Percentiles rank a stretch among this genome's conserved stretches.
These are phyloP conservation scores for Halictus quadricinctus DNA, from an alignment of 2,888 invertebrate genomes.

Conservation along the genomic window DNA sequence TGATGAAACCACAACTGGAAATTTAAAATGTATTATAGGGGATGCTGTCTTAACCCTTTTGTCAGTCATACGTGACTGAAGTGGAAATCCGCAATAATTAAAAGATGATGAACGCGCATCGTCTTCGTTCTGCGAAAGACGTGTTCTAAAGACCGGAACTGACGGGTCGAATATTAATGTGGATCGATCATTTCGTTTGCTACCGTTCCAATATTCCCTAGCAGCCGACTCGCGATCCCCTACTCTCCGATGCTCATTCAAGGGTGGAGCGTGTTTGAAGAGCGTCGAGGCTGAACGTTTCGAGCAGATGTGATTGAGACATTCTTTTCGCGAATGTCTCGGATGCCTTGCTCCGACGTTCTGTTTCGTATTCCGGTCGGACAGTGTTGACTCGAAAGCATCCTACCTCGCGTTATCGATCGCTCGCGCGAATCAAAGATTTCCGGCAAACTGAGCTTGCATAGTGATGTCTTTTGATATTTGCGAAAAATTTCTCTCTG, in stretches of 20 bases:
- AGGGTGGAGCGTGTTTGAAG: constrained; percentile 9
- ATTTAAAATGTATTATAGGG: too few relatives aligned
- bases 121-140: not conserved
- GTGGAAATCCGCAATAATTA: too few relatives aligned
- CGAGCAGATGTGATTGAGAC: constrained; percentile 3
- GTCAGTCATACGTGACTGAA: too few relatives aligned
- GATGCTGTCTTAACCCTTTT: too few relatives aligned
- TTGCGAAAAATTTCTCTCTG: too few relatives aligned
- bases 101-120: not conserved
- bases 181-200: not conserved
- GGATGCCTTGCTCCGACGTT: not conserved
- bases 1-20: too few relatives aligned
- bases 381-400: not conserved
- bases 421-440: not conserved
- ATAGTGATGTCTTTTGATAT: not conserved
- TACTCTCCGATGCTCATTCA: not conserved
- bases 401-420: not conserved
- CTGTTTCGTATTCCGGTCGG: not conserved
- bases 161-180: not conserved
- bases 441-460: not conserved
- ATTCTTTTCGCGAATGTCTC: not conserved
- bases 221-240: not conserved
- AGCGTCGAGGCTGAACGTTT: not conserved
- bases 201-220: constrained; percentile 19
- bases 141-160: not conserved